Percentiles rank a stretch among this genome's conserved stretches.
Conservation (phyloP, 2,113 vertebrate species). For the Tichodroma muraria region DNA sequence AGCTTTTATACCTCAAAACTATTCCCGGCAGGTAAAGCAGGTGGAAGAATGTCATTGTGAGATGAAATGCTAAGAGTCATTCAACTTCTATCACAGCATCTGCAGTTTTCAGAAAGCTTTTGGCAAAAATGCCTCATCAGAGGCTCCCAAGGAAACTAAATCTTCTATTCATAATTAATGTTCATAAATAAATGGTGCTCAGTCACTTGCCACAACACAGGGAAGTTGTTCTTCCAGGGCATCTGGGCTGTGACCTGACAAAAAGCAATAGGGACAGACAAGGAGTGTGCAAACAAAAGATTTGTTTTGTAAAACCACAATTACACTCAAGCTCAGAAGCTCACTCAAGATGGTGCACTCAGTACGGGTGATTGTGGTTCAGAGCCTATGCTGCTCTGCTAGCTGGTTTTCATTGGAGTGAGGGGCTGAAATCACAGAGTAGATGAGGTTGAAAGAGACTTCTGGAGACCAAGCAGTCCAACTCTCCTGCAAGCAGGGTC, state of each 20-base stretch:
- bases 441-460: neutral
- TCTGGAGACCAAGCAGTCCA: neutral
- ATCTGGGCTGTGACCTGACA: neutral
- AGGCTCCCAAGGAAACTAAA: neutral
- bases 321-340: neutral
- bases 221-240: neutral
- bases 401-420: neutral
- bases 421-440: neutral
- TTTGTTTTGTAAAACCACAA: neutral
- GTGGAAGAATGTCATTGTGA: neutral
- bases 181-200: neutral
- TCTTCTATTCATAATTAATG: neutral
- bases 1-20: neutral
- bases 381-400: neutral
- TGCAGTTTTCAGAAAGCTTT: neutral
- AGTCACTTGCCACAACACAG: neutral
- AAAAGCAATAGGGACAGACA: rapidly evolving
- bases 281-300: neutral
- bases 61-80: neutral
- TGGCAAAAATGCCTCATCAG: neutral
- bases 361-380: neutral
- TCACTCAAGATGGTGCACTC: neutral
- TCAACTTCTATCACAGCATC: neutral
- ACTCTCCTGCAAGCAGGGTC: neutral
- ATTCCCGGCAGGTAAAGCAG: neutral